Base-by-base conservation (phyloP, 2,888 invertebrate species). In the Portevinia maculata region DNA sequence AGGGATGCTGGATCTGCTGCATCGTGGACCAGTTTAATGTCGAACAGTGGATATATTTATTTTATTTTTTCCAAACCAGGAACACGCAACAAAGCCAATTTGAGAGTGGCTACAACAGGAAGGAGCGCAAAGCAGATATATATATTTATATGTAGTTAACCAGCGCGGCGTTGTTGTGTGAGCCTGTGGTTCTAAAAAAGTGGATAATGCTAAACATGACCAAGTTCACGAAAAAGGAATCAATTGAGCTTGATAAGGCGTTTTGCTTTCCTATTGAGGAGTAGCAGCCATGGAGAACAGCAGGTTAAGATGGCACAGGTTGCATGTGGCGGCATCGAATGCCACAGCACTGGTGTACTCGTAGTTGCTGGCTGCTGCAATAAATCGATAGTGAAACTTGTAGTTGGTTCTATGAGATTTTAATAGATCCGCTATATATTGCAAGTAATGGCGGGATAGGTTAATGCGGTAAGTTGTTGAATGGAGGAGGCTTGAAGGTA, bases 371-470 rank as follows among this genome's bases (percentile, higher is more conserved):
- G 24, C 60, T 53, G 44, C 65, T 83, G 71, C 55, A 62, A 78
- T 83, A 83, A 83, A 83, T 83, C 69, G 57, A 76, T 62, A 39
- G 60, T 46, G 9, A 53, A 59, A 57, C 69, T 76, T 76, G 81
- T 60, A 76, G 70, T 62, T 53, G 65, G 60, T 57, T 83, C 83
- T 76, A 83, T 73, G 78, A 78, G 76, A 83, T 83, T 83, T 65
- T 73, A 78, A 83, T 83, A 78, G 78, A 83, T 78, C 52, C 62
- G 67, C n/a, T n/a, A 83, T 83, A 83, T 78, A 83, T 83, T 83
- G 78, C 50, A 46, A 60, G 55, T 46, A 73, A 73, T 60, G 65
- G 28, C 19, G 53, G 71, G 65, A 67, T 62, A 53, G 48, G 65
- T 65, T 52, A 81, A 59, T 69, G 69, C 57, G 57, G 75, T 46